Conservation (phyloP, 2,888 invertebrate genomes). For the Polyploca ridens region DNA sequence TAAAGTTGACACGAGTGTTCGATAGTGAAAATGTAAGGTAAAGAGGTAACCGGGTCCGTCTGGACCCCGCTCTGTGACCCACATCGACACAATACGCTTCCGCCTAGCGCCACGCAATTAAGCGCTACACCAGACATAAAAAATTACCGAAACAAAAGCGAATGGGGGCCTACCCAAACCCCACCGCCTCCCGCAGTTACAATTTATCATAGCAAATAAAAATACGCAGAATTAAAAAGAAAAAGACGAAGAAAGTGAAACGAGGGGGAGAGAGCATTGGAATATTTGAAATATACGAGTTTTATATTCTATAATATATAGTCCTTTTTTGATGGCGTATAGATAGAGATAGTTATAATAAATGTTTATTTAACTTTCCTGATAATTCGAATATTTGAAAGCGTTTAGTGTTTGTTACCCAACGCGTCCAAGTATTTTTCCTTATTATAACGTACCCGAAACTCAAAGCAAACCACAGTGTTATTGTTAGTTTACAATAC, state of each 20-base stretch:
- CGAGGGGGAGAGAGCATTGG: slow-evolving; percentile 67
- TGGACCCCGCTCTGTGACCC: slow-evolving; percentile 67
- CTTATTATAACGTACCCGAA: too few species aligned
- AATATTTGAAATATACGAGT: slow-evolving; percentile 67
- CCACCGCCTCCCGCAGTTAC: slow-evolving; percentile 66
- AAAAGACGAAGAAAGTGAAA: slow-evolving; percentile 76
- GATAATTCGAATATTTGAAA: too few species aligned
- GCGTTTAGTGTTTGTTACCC: too few species aligned
- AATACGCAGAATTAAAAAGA: slow-evolving; percentile 83
- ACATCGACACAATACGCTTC: slow-evolving; percentile 77
- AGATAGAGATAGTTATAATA: too few species aligned
- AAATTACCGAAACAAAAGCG: slow-evolving; percentile 83
- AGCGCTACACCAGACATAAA: slow-evolving; percentile 82
- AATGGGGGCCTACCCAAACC: slow-evolving; percentile 53
- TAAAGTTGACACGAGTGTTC: slow-evolving; percentile 21
- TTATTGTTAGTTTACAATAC: too few species aligned
- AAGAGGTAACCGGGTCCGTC: slow-evolving; percentile 66
- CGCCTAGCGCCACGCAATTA: slow-evolving; percentile 79
- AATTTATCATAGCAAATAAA: slow-evolving; percentile 85
- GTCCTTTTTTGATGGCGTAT: background rate
- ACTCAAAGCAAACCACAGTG: too few species aligned
- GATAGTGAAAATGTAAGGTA: slow-evolving; percentile 57
- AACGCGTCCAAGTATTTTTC: too few species aligned
- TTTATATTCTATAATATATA: background rate
- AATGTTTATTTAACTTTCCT: too few species aligned